phyloP scores from a whole-genome alignment of 2,888 invertebrate species.

The Volucella zonaria region DNA sequence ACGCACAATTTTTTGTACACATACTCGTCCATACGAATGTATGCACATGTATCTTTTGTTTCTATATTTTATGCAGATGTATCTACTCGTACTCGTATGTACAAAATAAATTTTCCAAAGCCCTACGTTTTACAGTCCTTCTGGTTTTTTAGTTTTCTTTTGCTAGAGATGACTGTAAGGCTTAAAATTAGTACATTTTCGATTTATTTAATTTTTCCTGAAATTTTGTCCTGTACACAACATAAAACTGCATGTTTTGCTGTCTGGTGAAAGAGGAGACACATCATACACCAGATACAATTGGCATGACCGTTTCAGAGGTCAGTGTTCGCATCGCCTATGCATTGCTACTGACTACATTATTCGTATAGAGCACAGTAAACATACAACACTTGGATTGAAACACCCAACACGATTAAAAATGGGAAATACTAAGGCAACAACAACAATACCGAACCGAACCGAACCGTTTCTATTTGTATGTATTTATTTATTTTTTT shows the following conservation, averaged over 20 bases:
- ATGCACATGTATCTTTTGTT: too few relatives aligned
- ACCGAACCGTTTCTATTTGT: conserved; percentile 30
- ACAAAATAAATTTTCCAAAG: too few relatives aligned
- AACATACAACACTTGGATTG: conserved; percentile 61
- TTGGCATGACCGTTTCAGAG: conserved; percentile 59
- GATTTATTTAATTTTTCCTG: conserved; percentile 15
- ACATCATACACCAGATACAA: conserved; percentile 48
- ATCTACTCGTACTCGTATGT: too few relatives aligned
- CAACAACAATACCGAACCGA: conserved; percentile 19
- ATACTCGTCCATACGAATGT: too few relatives aligned
- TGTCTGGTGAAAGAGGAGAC: conserved; percentile 13
- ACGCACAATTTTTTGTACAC: neutral
- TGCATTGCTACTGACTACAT: conserved; percentile 1
- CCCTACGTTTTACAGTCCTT: too few relatives aligned
- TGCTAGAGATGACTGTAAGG: neutral
- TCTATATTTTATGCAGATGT: too few relatives aligned
- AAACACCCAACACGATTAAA: conserved; percentile 44
- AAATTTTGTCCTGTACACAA: conserved; percentile 30
- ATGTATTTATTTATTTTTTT: conserved; percentile 21
- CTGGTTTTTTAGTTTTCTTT: conserved; percentile 28
- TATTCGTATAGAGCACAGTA: neutral
- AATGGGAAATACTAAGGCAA: neutral
- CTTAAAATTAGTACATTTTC: conserved; percentile 24
- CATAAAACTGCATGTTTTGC: conserved; percentile 29
- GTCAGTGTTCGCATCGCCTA: conserved; percentile 67